Evolutionary conservation across 2,888 invertebrate genomes (phyloP), one percentile per base, ranked within the genome.

Genomic region (Ectemnius cavifrons): DNA sequence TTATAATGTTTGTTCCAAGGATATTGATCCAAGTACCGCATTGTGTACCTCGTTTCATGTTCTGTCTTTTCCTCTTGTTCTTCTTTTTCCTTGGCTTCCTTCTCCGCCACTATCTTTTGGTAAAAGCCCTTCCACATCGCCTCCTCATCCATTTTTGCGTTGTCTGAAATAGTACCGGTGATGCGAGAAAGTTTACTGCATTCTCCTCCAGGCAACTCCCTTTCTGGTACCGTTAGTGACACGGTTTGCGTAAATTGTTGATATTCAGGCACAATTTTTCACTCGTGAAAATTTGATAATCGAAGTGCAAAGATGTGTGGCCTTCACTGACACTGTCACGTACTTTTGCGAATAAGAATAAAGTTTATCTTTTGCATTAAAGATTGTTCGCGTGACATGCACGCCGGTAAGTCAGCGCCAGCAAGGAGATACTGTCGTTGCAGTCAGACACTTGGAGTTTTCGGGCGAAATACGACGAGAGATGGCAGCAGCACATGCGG

Each of bases 91-190:
- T 85, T 77, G 82, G 94, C 93, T 75, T 95, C 89, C 86, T 94
- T 94, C 67, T 94, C 94, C 70, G 84, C 86, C 5, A 88, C 83
- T 45, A 91, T 85, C 78, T 89, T 89, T 5, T 89, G 85, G 85
- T 95, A 96, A 86, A 95, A 94, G 74, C 93, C 93, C 91, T 94
- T 95, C 95, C 96, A 96, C 95, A 96, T 95, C 13, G 93, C 92
- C 87, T 96, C 96, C 91, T 96, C 96, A 91, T 94, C 93, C 93
- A 92, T 90, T 77, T 81, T 83, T 23, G 2, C 56, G 14, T 14
- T 16, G 6, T 61, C 27, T 56, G 57, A 47, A 18, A 14, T 37
- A 56, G 18, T 47, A 6, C 56, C 28, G 13, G 27, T 47, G 46
- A 2, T 4, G 60, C 27, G 11, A 18, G 37, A 18, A 16, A 45